A percentile compares a stretch with the other conserved stretches of the same genome.
phyloP scores from a whole-genome alignment of 2,797 vertebrate species.

The Peromyscus eremicus region DNA sequence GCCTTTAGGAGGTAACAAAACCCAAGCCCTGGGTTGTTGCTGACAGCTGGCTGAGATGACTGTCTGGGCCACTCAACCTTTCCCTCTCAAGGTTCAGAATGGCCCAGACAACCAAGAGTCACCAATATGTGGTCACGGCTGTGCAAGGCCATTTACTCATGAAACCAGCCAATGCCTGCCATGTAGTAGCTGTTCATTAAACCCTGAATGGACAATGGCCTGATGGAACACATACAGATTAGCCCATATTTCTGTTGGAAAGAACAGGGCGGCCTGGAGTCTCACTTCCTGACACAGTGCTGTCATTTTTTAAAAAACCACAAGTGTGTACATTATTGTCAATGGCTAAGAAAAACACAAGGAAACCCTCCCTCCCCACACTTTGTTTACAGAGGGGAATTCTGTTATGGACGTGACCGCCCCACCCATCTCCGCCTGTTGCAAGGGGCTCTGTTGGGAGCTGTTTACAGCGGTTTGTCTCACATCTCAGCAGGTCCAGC shows the following conservation, averaged over 20 bases:
- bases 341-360: neutral
- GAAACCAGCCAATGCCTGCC: neutral
- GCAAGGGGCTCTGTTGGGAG: neutral
- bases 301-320: neutral
- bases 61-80: fast-evolving
- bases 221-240: fast-evolving
- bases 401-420: neutral
- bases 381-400: neutral
- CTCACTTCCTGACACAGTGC: neutral
- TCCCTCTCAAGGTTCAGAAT: neutral
- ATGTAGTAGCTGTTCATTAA: neutral
- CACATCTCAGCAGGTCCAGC: neutral
- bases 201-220: fast-evolving
- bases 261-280: neutral
- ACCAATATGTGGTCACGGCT: fast-evolving
- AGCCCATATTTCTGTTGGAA: neutral
- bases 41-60: neutral
- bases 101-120: neutral
- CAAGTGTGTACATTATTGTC: neutral
- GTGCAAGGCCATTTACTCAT: neutral
- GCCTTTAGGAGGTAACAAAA: neutral
- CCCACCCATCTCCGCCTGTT: neutral
- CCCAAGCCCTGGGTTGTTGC: too few species aligned
- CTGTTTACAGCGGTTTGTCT: too few species aligned
- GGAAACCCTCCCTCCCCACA: too few species aligned